These are phyloP conservation scores for Leuciscus idus DNA, from an alignment of 2,113 vertebrate species.

Conservation along the genomic window DNA sequence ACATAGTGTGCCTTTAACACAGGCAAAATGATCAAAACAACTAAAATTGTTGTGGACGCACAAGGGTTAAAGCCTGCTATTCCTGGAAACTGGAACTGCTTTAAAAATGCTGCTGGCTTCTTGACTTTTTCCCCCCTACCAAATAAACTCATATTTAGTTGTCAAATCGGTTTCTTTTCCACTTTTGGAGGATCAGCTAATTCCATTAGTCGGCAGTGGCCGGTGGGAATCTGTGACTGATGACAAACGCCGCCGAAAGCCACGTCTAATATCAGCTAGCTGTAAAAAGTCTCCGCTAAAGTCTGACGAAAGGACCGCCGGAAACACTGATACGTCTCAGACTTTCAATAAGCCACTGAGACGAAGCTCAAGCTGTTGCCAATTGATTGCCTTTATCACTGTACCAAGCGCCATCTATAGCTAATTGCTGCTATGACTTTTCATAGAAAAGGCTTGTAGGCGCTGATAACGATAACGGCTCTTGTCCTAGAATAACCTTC, in stretches of 20 bases:
- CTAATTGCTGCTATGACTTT: slow-evolving; percentile 22
- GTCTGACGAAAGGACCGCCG: slow-evolving; percentile 33
- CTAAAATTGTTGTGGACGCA: no score
- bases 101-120: slow-evolving; percentile 33
- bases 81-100: background rate
- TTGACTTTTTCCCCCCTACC: background rate
- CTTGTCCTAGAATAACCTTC: slow-evolving; percentile 20
- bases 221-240: slow-evolving; percentile 49
- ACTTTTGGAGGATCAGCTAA: slow-evolving; percentile 10
- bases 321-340: slow-evolving; percentile 41
- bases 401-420: slow-evolving; percentile 29
- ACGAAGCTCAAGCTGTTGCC: slow-evolving; percentile 41
- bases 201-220: slow-evolving; percentile 18
- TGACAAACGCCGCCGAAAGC: slow-evolving; percentile 58
- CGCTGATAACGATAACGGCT: background rate
- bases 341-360: slow-evolving; percentile 23
- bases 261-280: slow-evolving; percentile 50
- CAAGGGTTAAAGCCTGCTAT: no score
- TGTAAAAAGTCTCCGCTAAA: slow-evolving; percentile 56
- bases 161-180: slow-evolving; percentile 4
- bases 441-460: slow-evolving; percentile 29
- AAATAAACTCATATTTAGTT: slow-evolving; percentile 18
- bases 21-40: no score
- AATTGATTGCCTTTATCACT: slow-evolving; percentile 45
- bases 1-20: no score